Conservation (phyloP, 1,140 invertebrate species). For the Augochlora pura region DNA sequence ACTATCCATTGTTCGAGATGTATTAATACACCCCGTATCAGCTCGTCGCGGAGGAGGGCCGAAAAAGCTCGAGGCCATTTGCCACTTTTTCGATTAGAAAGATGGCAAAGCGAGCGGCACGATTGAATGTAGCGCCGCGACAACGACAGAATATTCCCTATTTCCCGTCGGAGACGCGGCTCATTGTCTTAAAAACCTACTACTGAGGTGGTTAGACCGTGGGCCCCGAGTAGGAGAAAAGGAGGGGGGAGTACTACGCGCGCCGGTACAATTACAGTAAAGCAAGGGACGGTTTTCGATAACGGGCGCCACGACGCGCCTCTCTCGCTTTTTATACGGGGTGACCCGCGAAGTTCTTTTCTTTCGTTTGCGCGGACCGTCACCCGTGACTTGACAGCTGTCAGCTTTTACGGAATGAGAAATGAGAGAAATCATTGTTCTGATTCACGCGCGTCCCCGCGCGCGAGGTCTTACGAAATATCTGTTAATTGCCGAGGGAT, state of each 20-base stretch:
- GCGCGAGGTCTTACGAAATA: background rate
- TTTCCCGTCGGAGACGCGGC: constrained; percentile 54
- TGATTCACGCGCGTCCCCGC: constrained; percentile 7
- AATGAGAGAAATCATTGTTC: background rate
- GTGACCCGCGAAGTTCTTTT: constrained; percentile 38
- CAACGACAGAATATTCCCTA: constrained; percentile 40
- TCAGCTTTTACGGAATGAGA: background rate
- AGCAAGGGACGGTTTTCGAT: constrained; percentile 59
- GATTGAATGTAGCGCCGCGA: constrained; percentile 38
- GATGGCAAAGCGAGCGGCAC: constrained; percentile 61
- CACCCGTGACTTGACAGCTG: constrained; percentile 2
- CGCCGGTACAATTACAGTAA: constrained; percentile 67
- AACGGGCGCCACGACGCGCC: constrained; percentile 31
- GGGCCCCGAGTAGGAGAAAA: constrained; percentile 40
- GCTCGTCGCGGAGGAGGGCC: no score
- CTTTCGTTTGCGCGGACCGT: background rate
- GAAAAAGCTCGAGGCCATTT: constrained; percentile 26
- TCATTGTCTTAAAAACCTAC: constrained; percentile 73
- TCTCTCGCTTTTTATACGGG: constrained; percentile 34
- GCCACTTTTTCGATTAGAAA: constrained; percentile 69
- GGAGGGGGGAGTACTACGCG: no score
- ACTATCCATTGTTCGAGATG: background rate
- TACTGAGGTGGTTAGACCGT: constrained; percentile 60
- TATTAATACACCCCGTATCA: background rate
- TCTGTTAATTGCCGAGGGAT: background rate